Percentiles rank a stretch among this genome's conserved stretches.
These are phyloP conservation scores for Neosilurus hyrtlii DNA, from an alignment of 2,797 vertebrate species.

Conservation along the genomic window DNA sequence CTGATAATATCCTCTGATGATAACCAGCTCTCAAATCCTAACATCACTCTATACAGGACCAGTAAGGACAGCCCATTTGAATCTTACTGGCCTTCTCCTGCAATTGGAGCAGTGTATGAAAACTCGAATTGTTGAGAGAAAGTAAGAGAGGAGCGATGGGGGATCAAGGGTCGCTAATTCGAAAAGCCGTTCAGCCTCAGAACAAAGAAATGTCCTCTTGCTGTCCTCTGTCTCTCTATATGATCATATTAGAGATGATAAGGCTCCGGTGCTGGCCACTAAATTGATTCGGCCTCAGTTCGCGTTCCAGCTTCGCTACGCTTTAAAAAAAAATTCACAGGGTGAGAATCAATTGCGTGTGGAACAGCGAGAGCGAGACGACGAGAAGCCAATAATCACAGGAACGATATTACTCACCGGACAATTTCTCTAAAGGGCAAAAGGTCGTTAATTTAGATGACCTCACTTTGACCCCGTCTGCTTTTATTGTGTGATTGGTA, in stretches of 20 bases:
- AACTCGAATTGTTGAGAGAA: neutral
- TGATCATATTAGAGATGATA: conserved; percentile 36
- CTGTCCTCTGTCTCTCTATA: conserved; percentile 24
- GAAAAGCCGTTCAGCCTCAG: conserved; percentile 30
- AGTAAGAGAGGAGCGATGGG: conserved; percentile 21
- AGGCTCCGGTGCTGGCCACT: conserved; percentile 1
- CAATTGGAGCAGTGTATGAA: conserved; percentile 14
- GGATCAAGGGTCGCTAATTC: conserved; percentile 46
- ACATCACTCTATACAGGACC: conserved; percentile 11
- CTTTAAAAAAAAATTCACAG: conserved; percentile 42
- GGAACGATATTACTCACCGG: conserved; percentile 28
- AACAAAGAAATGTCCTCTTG: conserved; percentile 27
- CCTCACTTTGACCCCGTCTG: conserved; percentile 25
- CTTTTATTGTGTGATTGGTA: conserved; percentile 7
- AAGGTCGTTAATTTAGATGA: conserved; percentile 41
- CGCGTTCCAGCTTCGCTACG: conserved; percentile 27
- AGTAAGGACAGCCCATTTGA: conserved; percentile 2
- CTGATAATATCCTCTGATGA: conserved; percentile 7
- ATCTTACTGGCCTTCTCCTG: conserved; percentile 10
- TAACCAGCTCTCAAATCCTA: conserved; percentile 13
- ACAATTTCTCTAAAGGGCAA: conserved; percentile 25
- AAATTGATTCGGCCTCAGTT: conserved; percentile 43
- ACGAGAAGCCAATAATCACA: conserved; percentile 43
- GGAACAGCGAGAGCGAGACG: conserved; percentile 5
- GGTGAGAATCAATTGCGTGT: conserved; percentile 37